A percentile compares a stretch with the other conserved stretches of the same genome.
Evolutionary conservation across 2,888 invertebrate species (phyloP).

Genomic region (Copidosoma aretas): DNA sequence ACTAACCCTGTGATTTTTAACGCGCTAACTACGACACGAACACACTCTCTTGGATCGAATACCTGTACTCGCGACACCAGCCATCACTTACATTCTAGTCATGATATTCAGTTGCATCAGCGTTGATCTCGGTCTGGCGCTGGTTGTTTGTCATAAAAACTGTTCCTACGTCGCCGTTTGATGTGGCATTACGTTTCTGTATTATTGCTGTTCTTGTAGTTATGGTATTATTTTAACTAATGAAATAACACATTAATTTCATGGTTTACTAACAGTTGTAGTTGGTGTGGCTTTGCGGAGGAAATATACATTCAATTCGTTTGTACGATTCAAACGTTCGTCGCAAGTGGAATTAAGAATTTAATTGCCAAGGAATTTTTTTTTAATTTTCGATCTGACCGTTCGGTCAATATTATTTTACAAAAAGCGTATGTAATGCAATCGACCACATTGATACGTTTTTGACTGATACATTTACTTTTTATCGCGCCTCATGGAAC

Average conservation of each 20-base stretch:
- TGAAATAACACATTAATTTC: background rate
- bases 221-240: background rate
- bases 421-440: no score
- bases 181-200: background rate
- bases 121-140: slow-evolving; percentile 52
- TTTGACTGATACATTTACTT: no score
- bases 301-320: background rate
- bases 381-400: no score
- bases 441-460: no score
- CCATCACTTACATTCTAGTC: slow-evolving; percentile 29
- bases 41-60: slow-evolving; percentile 11
- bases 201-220: background rate
- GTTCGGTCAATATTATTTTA: no score
- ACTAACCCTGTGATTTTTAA: slow-evolving; percentile 20
- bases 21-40: no score
- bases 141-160: slow-evolving; percentile 48
- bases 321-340: background rate
- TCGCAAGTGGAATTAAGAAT: no score
- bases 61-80: slow-evolving; percentile 13
- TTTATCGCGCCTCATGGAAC: no score
- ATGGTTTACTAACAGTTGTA: background rate
- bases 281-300: background rate
- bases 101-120: slow-evolving; percentile 47
- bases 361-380: no score
- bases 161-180: slow-evolving; percentile 35